Evolutionary conservation across 2,797 vertebrate species (phyloP), one percentile per base, ranked within the genome.

Genomic region (Gambusia yucatana): DNA sequence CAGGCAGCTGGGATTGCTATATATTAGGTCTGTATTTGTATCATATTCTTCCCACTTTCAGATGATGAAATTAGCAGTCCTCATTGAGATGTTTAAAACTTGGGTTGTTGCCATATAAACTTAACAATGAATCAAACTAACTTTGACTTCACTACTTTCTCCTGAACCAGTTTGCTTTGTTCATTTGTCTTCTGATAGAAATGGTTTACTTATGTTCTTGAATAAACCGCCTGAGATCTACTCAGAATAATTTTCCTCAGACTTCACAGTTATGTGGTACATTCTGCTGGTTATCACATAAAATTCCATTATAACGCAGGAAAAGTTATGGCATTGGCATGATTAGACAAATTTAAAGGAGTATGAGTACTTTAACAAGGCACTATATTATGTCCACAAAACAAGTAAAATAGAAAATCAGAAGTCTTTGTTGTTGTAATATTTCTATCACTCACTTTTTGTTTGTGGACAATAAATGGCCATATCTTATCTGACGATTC

Each of bases 401-500:
- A 41, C 20, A 36, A 69, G n/a, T 41, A 22, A n/a, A n/a, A 43
- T 39, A 20, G 8, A 22, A 39, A 9, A 63, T 36, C 59, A 63
- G 30, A 22, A 10, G 7, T 39, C 7, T 65, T 39, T 39, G 33
- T 65, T 9, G 39, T 39, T 39, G 33, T 36, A 65, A 14, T 39
- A 22, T 65, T 39, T 65, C 22, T 11, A 65, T 65, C 39, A 33
- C 39, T 65, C 0, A 3, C 1, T 4, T 39, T 39, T 65, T 36
- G 20, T 20, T 65, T 39, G 33, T 39, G 36, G 70, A 79, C 67
- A 79, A 80, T 76, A 77, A 82, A 82, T 83, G 78, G 74, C 72
- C 85, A 78, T 43, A 75, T 77, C 76, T 77, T 46, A 44, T 39
- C 72, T 22, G 73, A 82, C 80, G 77, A 48, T 61, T 81, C 65